These are phyloP conservation scores for Helicolenus hilgendorfi DNA, from an alignment of 2,797 vertebrate species.

Conservation along the genomic window DNA sequence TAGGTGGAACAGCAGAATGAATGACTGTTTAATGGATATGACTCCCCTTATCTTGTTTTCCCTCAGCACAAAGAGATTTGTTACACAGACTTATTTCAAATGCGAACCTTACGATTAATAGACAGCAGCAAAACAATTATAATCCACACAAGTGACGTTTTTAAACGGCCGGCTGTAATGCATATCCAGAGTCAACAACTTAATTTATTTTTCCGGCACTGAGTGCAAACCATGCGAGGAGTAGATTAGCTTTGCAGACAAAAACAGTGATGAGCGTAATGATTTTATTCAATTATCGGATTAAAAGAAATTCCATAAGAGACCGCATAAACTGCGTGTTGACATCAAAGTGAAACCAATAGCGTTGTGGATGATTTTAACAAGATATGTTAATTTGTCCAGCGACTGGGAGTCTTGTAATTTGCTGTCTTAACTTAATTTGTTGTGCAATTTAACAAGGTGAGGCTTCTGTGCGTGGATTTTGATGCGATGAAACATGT, in stretches of 20 bases:
- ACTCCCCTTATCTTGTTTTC: slow-evolving; percentile 67
- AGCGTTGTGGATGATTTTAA: slow-evolving; percentile 52
- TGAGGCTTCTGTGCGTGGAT: slow-evolving; percentile 30
- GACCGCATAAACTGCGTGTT: slow-evolving; percentile 30
- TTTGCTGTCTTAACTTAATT: slow-evolving; percentile 53
- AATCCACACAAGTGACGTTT: slow-evolving; percentile 56
- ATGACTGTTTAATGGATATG: slow-evolving; percentile 66
- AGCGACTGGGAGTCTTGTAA: slow-evolving; percentile 40
- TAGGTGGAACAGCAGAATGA: slow-evolving; percentile 46
- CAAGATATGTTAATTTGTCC: slow-evolving; percentile 48
- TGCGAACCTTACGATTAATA: slow-evolving; percentile 70
- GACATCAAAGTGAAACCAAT: slow-evolving; percentile 33
- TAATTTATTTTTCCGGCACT: slow-evolving; percentile 70
- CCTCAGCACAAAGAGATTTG: slow-evolving; percentile 67
- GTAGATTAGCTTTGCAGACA: slow-evolving; percentile 62
- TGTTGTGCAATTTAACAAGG: slow-evolving; percentile 63
- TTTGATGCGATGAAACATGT: slow-evolving; percentile 39
- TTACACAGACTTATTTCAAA: slow-evolving; percentile 79
- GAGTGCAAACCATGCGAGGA: slow-evolving; percentile 25
- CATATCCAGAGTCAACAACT: slow-evolving; percentile 71
- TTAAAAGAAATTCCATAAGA: slow-evolving; percentile 35
- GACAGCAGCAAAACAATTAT: slow-evolving; percentile 76
- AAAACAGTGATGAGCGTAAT: slow-evolving; percentile 22
- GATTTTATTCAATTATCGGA: slow-evolving; percentile 60
- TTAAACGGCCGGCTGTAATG: slow-evolving; percentile 65